These are phyloP conservation scores for Tetragonisca angustula DNA, from an alignment of 2,888 invertebrate genomes.

Conservation along the genomic window DNA sequence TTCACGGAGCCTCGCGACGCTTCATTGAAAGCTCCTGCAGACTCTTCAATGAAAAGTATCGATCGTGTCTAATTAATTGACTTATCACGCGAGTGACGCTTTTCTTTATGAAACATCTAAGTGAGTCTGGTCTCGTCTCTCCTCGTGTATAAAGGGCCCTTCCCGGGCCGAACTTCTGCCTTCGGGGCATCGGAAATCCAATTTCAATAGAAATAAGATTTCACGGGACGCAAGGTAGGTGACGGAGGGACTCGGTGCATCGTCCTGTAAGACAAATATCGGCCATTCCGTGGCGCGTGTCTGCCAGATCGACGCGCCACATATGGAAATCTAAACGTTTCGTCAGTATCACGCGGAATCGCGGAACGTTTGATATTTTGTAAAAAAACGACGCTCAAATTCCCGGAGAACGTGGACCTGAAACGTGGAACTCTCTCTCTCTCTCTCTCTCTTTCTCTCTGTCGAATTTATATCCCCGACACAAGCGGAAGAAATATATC, in stretches of 20 bases:
- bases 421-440: not conserved
- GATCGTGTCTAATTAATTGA: constrained; percentile 6
- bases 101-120: constrained; percentile 17
- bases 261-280: constrained; percentile 46
- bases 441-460: not conserved
- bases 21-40: not conserved
- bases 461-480: constrained; percentile 16
- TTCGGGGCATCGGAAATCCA: constrained; percentile 50
- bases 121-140: constrained; percentile 17
- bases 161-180: constrained; percentile 17
- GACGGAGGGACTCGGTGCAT: not conserved
- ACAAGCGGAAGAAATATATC: constrained; percentile 6
- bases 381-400: constrained; percentile 13
- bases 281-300: constrained; percentile 15
- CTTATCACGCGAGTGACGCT: not conserved
- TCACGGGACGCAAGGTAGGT: constrained; percentile 8
- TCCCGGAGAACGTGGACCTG: not conserved
- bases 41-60: not conserved
- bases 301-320: not conserved
- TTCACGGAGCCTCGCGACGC: not conserved
- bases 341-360: constrained; percentile 8
- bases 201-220: constrained; percentile 59
- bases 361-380: not conserved
- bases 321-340: constrained; percentile 9
- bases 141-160: constrained; percentile 29